Evolutionary conservation across 1,140 invertebrate genomes (phyloP).

Genomic region (Drosophila teissieri): DNA sequence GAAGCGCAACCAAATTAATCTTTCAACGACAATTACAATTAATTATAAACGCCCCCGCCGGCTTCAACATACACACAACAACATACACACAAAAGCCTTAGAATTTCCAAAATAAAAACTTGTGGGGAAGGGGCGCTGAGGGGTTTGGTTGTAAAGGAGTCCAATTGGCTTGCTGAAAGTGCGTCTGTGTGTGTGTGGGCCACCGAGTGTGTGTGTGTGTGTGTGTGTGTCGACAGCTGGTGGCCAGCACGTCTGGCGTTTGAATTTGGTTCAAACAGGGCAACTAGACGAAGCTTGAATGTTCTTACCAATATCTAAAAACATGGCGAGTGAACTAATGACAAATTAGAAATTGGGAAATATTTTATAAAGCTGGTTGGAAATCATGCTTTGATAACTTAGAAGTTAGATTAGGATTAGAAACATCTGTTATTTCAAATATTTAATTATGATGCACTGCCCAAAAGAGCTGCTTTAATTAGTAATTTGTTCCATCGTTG

Average conservation of each 20-base stretch:
- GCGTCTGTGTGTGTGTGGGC: slow-evolving; percentile 10
- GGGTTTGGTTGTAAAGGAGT: background rate
- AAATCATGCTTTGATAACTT: too few species aligned
- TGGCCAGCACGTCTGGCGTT: slow-evolving; percentile 54
- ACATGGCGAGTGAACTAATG: too few species aligned
- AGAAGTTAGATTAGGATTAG: too few species aligned
- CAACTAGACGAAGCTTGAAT: slow-evolving; percentile 37
- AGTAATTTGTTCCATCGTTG: background rate
- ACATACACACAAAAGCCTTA: slow-evolving; percentile 52
- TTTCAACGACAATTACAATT: slow-evolving; percentile 83
- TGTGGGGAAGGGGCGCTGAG: background rate
- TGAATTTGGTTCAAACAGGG: slow-evolving; percentile 39
- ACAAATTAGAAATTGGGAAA: too few species aligned
- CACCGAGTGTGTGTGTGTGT: slow-evolving; percentile 33
- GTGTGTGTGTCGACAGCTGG: slow-evolving; percentile 70
- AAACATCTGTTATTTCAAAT: too few species aligned
- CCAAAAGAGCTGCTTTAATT: too few species aligned
- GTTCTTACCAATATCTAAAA: slow-evolving; percentile 19
- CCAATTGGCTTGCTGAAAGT: slow-evolving; percentile 33
- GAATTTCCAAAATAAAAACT: slow-evolving; percentile 37
- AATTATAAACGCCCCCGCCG: slow-evolving; percentile 80
- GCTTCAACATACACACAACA: slow-evolving; percentile 40
- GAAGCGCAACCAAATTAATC: slow-evolving; percentile 83
- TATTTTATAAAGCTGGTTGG: too few species aligned
- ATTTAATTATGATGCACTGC: too few species aligned